These are phyloP conservation scores for Dolichotis patagonum DNA, from an alignment of 2,113 vertebrate genomes.

Conservation along the genomic window DNA sequence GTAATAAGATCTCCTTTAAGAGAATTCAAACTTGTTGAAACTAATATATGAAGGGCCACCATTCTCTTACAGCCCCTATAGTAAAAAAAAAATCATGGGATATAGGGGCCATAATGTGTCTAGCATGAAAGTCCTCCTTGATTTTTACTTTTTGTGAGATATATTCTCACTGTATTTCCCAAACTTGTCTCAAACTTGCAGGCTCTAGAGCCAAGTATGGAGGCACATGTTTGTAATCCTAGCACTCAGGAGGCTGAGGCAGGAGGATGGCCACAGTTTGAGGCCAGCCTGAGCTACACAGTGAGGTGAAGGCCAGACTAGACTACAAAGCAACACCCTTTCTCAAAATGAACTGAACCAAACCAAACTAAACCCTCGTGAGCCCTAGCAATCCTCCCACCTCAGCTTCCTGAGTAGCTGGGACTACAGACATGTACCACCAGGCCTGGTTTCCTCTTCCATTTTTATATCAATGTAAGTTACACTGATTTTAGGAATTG, in stretches of 20 bases:
- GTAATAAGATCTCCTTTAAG: constrained; percentile 5
- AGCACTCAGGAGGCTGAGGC: not conserved
- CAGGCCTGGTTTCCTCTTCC: not conserved
- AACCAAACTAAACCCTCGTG: not conserved
- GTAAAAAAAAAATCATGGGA: not conserved
- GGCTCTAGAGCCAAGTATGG: not conserved
- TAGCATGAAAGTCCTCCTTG: not conserved
- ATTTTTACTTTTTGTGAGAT: not conserved
- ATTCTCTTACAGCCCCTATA: not conserved
- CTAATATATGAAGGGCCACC: not conserved
- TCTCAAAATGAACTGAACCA: not conserved
- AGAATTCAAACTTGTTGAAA: constrained; percentile 6
- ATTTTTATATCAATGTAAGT: constrained; percentile 40
- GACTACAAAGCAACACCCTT: not conserved
- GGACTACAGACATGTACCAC: not conserved
- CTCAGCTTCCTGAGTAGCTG: not conserved
- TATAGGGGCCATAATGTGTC: not conserved
- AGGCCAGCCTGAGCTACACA: not conserved
- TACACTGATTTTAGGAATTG: constrained; percentile 43
- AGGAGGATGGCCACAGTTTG: not conserved
- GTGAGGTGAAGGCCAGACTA: not conserved
- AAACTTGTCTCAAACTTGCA: not conserved
- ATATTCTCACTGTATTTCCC: not conserved
- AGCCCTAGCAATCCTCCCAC: not conserved
- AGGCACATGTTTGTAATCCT: not conserved